Evolutionary conservation across 1,140 invertebrate species (phyloP).

Genomic region (fruit fly (Drosophila melanogaster)): DNA sequence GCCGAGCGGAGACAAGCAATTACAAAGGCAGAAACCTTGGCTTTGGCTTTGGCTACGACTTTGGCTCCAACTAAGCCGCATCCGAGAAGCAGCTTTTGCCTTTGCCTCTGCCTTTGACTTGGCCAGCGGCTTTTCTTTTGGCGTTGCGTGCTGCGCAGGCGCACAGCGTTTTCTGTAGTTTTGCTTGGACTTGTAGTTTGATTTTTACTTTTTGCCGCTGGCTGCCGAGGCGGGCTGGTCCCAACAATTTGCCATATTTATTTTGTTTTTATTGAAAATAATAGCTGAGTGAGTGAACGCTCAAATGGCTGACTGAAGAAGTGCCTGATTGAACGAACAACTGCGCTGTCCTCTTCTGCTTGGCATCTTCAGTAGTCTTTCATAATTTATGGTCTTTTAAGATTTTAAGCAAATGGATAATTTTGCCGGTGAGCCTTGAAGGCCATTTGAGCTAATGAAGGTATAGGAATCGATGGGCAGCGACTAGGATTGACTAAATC

Average conservation of each 20-base stretch:
- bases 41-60: slow-evolving; percentile 42
- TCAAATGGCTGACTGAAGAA: slow-evolving; percentile 10
- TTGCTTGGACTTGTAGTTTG: slow-evolving; percentile 4
- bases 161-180: slow-evolving; percentile 23
- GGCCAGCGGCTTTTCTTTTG: slow-evolving; percentile 43
- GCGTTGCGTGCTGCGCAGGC: slow-evolving; percentile 56
- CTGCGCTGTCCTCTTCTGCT: slow-evolving; percentile 15
- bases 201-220: slow-evolving; percentile 25
- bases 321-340: slow-evolving; percentile 27
- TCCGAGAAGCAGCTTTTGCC: slow-evolving; percentile 6
- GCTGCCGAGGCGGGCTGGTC: slow-evolving; percentile 31
- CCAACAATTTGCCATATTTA: slow-evolving; percentile 55
- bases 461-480: slow-evolving; percentile 25
- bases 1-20: slow-evolving; percentile 47
- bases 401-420: slow-evolving; percentile 39
- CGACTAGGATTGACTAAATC: neutral
- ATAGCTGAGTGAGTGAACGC: slow-evolving; percentile 26
- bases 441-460: slow-evolving; percentile 40
- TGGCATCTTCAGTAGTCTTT: neutral
- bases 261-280: slow-evolving; percentile 60
- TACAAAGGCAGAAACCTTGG: slow-evolving; percentile 54
- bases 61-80: neutral
- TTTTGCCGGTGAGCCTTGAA: slow-evolving; percentile 46
- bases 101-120: neutral
- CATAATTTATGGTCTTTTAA: slow-evolving; percentile 44